Conservation (phyloP, 2,888 invertebrate genomes). For the Schrankia costaestrigalis region DNA sequence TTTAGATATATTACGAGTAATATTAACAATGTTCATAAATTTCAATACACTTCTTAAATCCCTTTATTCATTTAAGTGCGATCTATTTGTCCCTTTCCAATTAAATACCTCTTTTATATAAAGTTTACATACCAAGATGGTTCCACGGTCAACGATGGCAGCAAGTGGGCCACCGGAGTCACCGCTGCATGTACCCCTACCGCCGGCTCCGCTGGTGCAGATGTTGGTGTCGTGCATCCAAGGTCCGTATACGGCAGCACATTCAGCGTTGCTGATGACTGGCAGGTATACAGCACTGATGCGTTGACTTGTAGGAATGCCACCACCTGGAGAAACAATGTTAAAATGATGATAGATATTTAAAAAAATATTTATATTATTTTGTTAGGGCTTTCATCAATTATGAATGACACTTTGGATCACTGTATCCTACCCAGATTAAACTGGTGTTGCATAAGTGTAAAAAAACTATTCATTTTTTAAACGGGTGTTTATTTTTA, state of each 20-base stretch:
- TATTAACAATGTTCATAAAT: too few relatives aligned
- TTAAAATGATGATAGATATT: neutral
- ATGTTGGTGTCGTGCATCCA: slow-evolving; percentile 33
- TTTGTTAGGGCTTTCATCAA: too few relatives aligned
- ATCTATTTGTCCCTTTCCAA: too few relatives aligned
- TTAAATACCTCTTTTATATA: neutral
- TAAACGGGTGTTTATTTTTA: too few relatives aligned
- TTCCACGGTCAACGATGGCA: slow-evolving; percentile 9
- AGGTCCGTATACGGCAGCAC: slow-evolving; percentile 31
- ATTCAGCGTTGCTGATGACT: slow-evolving; percentile 44
- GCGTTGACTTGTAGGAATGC: slow-evolving; percentile 33
- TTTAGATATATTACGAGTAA: too few relatives aligned
- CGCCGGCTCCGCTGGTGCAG: slow-evolving; percentile 51
- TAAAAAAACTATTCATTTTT: too few relatives aligned
- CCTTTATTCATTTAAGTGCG: too few relatives aligned
- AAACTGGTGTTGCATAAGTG: too few relatives aligned
- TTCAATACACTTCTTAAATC: too few relatives aligned
- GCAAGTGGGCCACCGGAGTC: slow-evolving; percentile 47
- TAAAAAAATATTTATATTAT: neutral
- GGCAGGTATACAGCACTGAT: slow-evolving; percentile 45
- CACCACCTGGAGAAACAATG: slow-evolving; percentile 18
- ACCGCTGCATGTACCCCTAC: slow-evolving; percentile 45
- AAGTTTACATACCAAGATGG: slow-evolving; percentile 27
- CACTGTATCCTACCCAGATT: too few relatives aligned
- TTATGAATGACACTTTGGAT: too few relatives aligned